Base-by-base conservation (phyloP, 2,113 vertebrate genomes). In the Daubentonia madagascariensis region DNA sequence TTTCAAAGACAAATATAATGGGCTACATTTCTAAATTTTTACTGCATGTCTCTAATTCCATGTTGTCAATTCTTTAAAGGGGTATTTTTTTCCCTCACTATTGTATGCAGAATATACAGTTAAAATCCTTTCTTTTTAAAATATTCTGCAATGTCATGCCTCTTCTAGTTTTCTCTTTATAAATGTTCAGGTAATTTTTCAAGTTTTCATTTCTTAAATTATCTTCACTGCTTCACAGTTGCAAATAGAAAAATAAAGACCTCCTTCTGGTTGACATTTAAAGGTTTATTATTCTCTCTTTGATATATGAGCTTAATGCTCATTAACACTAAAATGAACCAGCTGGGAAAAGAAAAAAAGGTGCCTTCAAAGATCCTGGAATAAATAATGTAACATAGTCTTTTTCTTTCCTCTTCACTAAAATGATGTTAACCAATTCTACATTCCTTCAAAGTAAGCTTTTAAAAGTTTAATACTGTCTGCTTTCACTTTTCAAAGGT, bases 361-460 rank as follows among this genome's bases (percentile, higher is more conserved):
- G 79, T 97, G 43, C 52, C 96, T 97, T 98, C 95, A 97, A 97
- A 97, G 97, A 95, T 93, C n/a, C 80, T 95, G 43, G 63, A 85
- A 97, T 98, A 96, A 98, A 98, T 98, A 97, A 97, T 98, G 91
- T 96, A 98, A 93, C 95, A 97, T 28, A 95, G 81, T 90, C 76
- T 91, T 11, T 93, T 97, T 18, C 81, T 81, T 95, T 59, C 83
- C 63, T 93, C 75, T 32, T 94, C 59, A 85, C 96, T 91, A 97
- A 98, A 97, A 95, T 91, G 96, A 96, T 98, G 95, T 97, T 97
- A 98, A 97, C 87, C 92, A 97, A 98, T 88, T 97, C 95, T 67
- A 92, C 80, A 95, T 95, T 92, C 80, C 80, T 96, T 97, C 92
- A 98, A 97, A 97, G 96, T 80, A 96, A 92, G 96, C 96, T 97